These are phyloP conservation scores for Lepidurus apus DNA, from an alignment of 1,140 invertebrate genomes.

Conservation along the genomic window DNA sequence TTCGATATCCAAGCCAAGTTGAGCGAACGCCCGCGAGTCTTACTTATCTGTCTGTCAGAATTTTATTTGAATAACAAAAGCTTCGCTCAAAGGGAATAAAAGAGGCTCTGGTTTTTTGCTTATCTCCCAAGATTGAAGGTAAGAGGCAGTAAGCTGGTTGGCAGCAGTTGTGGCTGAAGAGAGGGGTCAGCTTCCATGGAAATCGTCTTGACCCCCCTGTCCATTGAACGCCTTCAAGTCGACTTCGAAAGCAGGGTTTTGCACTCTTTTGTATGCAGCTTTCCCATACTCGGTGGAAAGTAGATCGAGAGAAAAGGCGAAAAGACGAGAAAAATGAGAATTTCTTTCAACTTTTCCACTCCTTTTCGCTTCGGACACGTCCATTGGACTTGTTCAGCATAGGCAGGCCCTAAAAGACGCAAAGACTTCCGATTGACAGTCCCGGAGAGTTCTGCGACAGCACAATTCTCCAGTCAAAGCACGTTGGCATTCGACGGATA, in stretches of 20 bases:
- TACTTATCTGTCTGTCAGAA: neutral
- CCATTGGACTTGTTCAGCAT: neutral
- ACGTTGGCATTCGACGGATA: neutral
- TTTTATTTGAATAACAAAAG: conserved; percentile 11
- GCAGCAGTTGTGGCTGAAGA: neutral
- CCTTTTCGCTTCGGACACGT: neutral
- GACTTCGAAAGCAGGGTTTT: neutral
- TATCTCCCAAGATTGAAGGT: neutral
- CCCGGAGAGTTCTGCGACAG: neutral
- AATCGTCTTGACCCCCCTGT: conserved; percentile 1
- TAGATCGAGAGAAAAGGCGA: neutral
- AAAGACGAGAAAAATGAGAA: neutral
- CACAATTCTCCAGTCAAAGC: neutral
- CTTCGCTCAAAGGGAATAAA: neutral
- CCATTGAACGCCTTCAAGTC: neutral
- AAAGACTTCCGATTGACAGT: neutral
- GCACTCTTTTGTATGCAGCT: neutral
- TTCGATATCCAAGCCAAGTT: too few relatives aligned
- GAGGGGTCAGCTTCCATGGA: neutral
- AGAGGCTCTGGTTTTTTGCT: neutral
- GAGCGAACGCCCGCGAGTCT: too few relatives aligned
- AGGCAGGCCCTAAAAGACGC: neutral
- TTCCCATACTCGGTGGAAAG: neutral
- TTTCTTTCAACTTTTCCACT: too few relatives aligned
- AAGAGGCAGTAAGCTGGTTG: neutral